Evolutionary conservation across 1,140 invertebrate species (phyloP), one percentile per base, ranked within the genome.

Genomic region (Mizuhopecten yessoensis): DNA sequence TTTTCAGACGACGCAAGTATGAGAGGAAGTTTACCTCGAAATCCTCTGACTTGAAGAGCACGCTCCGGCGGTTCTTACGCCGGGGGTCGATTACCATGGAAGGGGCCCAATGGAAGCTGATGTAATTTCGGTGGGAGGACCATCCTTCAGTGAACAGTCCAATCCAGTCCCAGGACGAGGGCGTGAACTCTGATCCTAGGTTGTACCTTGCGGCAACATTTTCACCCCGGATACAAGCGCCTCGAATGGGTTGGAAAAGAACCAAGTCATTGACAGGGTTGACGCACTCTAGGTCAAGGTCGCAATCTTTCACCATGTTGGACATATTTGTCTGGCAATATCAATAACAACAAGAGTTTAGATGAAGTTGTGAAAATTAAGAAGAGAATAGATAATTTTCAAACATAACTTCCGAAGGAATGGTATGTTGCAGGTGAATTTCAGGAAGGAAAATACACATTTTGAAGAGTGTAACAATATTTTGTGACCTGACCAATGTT

Each of bases 21-120:
- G 13, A 39, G 13, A 39, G 23, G 17, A 20, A 75, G 0, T 75
- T 75, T 75, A 75, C 57, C 57, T 75, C 57, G 29, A 75, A 75
- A 75, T 75, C 57, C 5, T 75, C 57, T 29, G 57, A 75, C n/a
- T 23, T 75, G 57, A 75, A 75, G 57, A 75, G 57, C 57, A 75
- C 57, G 11, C 57, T 75, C 9, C 57, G 57, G 57, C 57, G 57
- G 57, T 75, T 75, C 1, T 0, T 29, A n/a, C n/a, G 57, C 57
- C 57, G 57, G 11, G 57, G 57, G 57, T 75, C 57, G 23, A 29
- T 75, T 29, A 75, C 57, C n/a, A n/a, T 75, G 57, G 57, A 75
- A n/a, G 57, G 57, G 23, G 57, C 57, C 57, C 57, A 75, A 9
- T 75, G 57, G n/a, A 29, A 75, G 57, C 57, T 75, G 57, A 75